Base-by-base conservation (phyloP, 1,140 invertebrate species). In the Drosophila kurseongensis region DNA sequence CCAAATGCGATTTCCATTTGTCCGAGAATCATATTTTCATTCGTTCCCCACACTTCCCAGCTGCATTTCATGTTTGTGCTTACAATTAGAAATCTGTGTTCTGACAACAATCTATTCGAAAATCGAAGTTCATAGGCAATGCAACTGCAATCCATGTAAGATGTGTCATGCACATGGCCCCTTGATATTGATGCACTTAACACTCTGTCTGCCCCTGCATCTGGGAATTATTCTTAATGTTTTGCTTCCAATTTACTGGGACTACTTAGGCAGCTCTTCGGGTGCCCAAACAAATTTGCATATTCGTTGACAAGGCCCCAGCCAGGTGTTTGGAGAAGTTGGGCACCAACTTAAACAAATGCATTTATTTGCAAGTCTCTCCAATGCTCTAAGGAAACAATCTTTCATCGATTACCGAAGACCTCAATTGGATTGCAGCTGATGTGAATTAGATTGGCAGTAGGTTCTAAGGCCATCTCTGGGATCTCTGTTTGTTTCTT, bases 181-280 rank as follows among this genome's bases (percentile, higher is more conserved):
- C 56, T 16, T 13, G 54, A 32, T 32, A 32, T 32, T 32, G 54
- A 38, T 79, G 69, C 78, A 61, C 44, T 57, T 47, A 42, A n/a
- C 71, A 42, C 45, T 35, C 61, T 60, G 73, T 18, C 40, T 57
- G 52, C 9, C 59, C 44, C 68, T 73, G 62, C 78, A 82, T 88
- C 72, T 77, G 68, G 63, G 76, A 80, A 88, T 88, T 89, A 89
- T 88, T 88, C 84, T 88, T 88, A 88, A 88, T 88, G 84, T 89
- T 88, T 88, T 84, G 75, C 80, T 89, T 83, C 76, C 84, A 88
- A 88, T 89, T 88, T 88, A 63, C 84, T 66, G 78, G 65, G 68
- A 89, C 84, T 88, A 88, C 84, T 88, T 75, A 75, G 59, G 35
- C 75, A 48, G 65, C 41, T 55, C 51, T 41, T 75, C 45, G 61